phyloP scores from a whole-genome alignment of 2,888 invertebrate genomes.

The Alviniconcha strummeri region DNA sequence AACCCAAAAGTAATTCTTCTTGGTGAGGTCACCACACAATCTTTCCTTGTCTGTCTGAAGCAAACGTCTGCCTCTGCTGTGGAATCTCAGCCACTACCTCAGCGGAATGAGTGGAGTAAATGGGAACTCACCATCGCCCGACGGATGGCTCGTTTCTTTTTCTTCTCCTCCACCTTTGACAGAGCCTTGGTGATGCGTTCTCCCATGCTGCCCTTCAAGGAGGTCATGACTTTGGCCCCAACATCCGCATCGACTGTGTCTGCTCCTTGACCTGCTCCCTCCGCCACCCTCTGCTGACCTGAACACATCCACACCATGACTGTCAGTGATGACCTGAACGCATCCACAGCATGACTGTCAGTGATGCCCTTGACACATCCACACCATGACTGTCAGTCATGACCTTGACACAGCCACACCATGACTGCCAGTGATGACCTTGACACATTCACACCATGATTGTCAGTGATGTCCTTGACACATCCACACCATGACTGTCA shows the following conservation, averaged over 20 bases:
- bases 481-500: neutral
- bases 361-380: too few relatives aligned
- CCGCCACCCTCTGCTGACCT: constrained; percentile 55
- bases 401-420: neutral
- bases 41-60: too few relatives aligned
- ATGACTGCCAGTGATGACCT: too few relatives aligned
- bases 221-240: constrained; percentile 61
- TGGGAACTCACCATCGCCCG: constrained; percentile 62
- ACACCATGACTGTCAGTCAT: too few relatives aligned
- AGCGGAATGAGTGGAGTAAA: neutral
- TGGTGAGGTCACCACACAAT: too few relatives aligned
- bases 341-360: too few relatives aligned
- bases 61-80: too few relatives aligned
- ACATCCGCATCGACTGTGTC: constrained; percentile 51
- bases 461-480: neutral
- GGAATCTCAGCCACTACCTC: too few relatives aligned
- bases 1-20: too few relatives aligned
- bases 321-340: too few relatives aligned
- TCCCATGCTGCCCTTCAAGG: constrained; percentile 72
- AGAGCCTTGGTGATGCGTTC: constrained; percentile 71
- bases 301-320: neutral
- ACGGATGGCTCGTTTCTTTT: constrained; percentile 67
- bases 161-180: constrained; percentile 72
- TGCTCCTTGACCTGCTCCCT: constrained; percentile 47
- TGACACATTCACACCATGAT: neutral